Evolutionary conservation across 2,797 vertebrate species (phyloP), one percentile per base, ranked within the genome.

Genomic region (Eulemur mongoz): DNA sequence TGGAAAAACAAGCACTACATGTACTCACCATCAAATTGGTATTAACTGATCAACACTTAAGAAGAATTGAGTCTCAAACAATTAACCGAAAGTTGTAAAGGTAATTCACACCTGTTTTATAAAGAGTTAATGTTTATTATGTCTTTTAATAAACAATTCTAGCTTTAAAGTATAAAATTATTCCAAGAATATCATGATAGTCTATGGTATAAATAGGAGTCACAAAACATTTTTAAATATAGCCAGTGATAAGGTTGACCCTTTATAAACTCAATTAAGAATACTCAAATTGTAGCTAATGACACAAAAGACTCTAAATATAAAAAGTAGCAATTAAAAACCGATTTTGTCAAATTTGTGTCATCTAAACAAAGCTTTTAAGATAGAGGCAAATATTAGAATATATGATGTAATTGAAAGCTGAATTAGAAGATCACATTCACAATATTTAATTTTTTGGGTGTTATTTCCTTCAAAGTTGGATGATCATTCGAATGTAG

Each of bases 291-390:
- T 97, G 2, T 91, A 94, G 45, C 1, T 72, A 90, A 57, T 70
- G 25, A 1, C 18, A 63, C 22, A 93, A 80, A 86, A 23, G 20
- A 75, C 9, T 78, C 5, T 76, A 59, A 63, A 32, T 91, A 32
- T 72, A 70, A 95, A 93, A 91, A 89, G 27, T 91, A 32, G 84
- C 32, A 79, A 14, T 90, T 93, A 95, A 88, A 89, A 96, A 11
- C 32, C 40, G 23, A 0, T 69, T 73, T 67, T 87, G 45, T 75
- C 32, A 20, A 4, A 30, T 45, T 95, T 72, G 69, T 89, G 1
- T 84, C 45, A 89, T 63, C 32, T 91, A 92, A 91, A 57, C 5
- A 82, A 20, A 92, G 2, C 52, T 95, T 95, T 93, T 83, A 17
- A 95, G 84, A 50, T 72, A 80, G 20, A 70, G 23, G 2, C 40